Conservation (phyloP, 92 coral and sea anemone species). For the Scolanthus callimorphus region DNA sequence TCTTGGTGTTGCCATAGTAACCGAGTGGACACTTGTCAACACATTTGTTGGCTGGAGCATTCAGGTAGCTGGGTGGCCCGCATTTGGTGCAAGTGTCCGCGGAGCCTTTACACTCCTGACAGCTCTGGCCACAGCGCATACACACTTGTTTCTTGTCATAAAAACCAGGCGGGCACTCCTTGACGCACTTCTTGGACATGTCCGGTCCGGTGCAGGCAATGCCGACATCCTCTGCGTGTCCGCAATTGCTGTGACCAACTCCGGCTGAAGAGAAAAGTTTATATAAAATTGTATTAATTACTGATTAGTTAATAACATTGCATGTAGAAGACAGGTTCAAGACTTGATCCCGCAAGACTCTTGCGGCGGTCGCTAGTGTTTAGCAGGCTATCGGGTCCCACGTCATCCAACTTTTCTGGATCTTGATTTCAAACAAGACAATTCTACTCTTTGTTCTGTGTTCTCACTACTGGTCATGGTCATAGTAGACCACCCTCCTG, state of each 20-base stretch:
- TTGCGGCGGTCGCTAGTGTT: too few relatives aligned
- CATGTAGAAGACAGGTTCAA: too few relatives aligned
- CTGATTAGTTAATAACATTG: too few relatives aligned
- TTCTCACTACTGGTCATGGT: too few relatives aligned
- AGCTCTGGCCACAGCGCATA: slow-evolving; percentile 34
- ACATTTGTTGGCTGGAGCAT: slow-evolving; percentile 17
- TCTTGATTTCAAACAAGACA: too few relatives aligned
- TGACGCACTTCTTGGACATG: slow-evolving; percentile 56
- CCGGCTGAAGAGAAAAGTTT: slow-evolving; percentile 49
- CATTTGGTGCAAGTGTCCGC: slow-evolving; percentile 45
- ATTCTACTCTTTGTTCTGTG: too few relatives aligned
- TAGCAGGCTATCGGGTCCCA: too few relatives aligned
- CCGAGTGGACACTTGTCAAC: slow-evolving; percentile 62
- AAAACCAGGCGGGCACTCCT: slow-evolving; percentile 46
- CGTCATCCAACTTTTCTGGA: too few relatives aligned
- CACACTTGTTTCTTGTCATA: slow-evolving; percentile 36
- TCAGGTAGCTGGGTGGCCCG: slow-evolving; percentile 29
- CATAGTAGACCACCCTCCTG: too few relatives aligned
- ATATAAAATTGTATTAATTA: too few relatives aligned
- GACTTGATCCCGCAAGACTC: too few relatives aligned
- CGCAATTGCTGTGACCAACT: slow-evolving; percentile 65
- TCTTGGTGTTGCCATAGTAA: slow-evolving; percentile 50
- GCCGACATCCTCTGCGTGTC: slow-evolving; percentile 84
- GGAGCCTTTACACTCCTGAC: slow-evolving; percentile 26
- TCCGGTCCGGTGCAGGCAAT: slow-evolving; percentile 80